These are phyloP conservation scores for Chouioia cunea DNA, from an alignment of 2,888 invertebrate genomes.

Conservation along the genomic window DNA sequence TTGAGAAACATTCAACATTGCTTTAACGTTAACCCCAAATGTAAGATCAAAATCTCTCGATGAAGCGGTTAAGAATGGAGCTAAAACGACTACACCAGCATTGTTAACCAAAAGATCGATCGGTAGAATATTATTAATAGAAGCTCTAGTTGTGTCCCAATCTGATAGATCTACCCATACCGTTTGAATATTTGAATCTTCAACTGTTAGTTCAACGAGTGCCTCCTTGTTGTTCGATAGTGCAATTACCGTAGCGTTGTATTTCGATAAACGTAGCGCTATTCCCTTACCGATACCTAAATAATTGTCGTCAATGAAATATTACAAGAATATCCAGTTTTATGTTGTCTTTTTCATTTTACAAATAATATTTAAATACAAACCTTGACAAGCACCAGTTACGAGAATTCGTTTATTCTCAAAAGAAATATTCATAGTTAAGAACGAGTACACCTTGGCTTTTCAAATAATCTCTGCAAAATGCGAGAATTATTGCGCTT, in stretches of 20 bases:
- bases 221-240: slow-evolving; percentile 78
- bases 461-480: too few relatives aligned
- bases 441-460: slow-evolving; percentile 4
- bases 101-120: slow-evolving; percentile 91
- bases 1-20: slow-evolving; percentile 88
- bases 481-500: too few relatives aligned
- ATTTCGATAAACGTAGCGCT: slow-evolving; percentile 76
- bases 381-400: slow-evolving; percentile 91
- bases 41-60: slow-evolving; percentile 78
- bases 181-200: slow-evolving; percentile 75
- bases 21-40: slow-evolving; percentile 86
- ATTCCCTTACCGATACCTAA: slow-evolving; percentile 79
- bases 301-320: too few relatives aligned
- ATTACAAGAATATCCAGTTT: too few relatives aligned
- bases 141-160: slow-evolving; percentile 80
- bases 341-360: too few relatives aligned
- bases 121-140: slow-evolving; percentile 73
- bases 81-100: slow-evolving; percentile 81
- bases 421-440: slow-evolving; percentile 77
- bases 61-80: slow-evolving; percentile 78
- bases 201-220: slow-evolving; percentile 75
- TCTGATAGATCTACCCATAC: slow-evolving; percentile 81
- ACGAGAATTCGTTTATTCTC: slow-evolving; percentile 84
- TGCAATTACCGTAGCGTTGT: slow-evolving; percentile 83
- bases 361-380: slow-evolving; percentile 28